Evolutionary conservation across 2,113 vertebrate species (phyloP).

Genomic region (Neogale vison): DNA sequence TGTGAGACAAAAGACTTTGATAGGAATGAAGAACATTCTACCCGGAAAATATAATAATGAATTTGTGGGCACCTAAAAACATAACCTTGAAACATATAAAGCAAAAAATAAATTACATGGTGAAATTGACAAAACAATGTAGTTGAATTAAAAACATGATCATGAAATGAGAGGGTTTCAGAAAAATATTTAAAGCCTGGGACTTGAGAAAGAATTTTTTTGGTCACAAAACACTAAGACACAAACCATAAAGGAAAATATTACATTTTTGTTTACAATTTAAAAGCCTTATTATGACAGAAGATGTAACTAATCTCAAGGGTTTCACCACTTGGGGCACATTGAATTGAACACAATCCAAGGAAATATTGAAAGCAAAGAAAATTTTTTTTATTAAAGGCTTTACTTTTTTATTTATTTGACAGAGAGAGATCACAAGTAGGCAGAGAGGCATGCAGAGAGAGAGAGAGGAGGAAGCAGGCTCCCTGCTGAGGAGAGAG

Average conservation of each 20-base stretch:
- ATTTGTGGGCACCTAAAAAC: not conserved
- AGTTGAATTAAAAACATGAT: not conserved
- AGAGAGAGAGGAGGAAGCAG: too few species aligned
- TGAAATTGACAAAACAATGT: not conserved
- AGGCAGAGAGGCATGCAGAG: too few species aligned
- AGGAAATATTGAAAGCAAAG: not conserved
- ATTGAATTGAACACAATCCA: not conserved
- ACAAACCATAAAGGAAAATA: not conserved
- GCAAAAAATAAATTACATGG: not conserved
- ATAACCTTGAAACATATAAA: not conserved
- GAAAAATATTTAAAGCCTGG: not conserved
- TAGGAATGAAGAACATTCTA: not conserved
- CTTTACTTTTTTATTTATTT: too few species aligned
- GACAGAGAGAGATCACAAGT: too few species aligned
- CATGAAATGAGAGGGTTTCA: not conserved
- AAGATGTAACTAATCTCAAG: not conserved
- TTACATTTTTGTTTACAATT: not conserved
- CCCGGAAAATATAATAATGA: not conserved
- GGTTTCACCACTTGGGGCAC: not conserved
- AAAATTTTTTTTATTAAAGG: not conserved
- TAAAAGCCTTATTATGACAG: not conserved
- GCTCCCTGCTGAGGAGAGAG: too few species aligned
- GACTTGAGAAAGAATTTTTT: not conserved
- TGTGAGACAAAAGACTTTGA: not conserved
- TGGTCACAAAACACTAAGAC: not conserved